Evolutionary conservation across 2,113 vertebrate species (phyloP), one percentile per base, ranked within the genome.

Genomic region (Nannobrachium achirus): DNA sequence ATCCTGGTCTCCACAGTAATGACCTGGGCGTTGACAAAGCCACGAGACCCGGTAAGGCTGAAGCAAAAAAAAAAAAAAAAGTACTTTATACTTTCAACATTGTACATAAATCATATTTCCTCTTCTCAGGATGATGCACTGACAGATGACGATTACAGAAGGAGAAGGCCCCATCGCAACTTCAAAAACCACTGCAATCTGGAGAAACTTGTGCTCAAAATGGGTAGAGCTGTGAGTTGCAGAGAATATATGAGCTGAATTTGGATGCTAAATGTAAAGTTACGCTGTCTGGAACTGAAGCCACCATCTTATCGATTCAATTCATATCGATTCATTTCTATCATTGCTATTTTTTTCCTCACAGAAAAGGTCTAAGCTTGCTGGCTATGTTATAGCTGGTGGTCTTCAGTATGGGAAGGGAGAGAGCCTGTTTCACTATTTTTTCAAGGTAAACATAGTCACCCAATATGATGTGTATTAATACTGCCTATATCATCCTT

Each of bases 1-100:
- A 95, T 99, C 66, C 86, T 99, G 38, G 57, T 99, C 65, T 98
- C 98, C 39, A 95, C 95, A 1, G 78, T 98, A 82, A 95, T 99
- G 96, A 97, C 91, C 0, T 98, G 97, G 97, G 94, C 93, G 1
- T 81, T 89, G 67, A 95, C 92, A 74, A 97, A 93, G 71, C 82
- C 82, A 0, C 40, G 80, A 69, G 93, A 95, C 59, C 87, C 89
- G 1, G 98, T 99, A 82, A 93, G 95, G 6, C 3, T 63, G 6
- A 1, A 13, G 1, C 41, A 13, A 15, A 8, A 19, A 25, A 53
- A 53, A 9, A 42, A 18, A 11, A 0, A 39, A 9, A 56, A 49
- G n/a, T 58, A 57, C 16, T 10, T 6, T 39, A 10, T 8, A 44
- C 11, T 15, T 33, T 10, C 10, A n/a, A 14, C 63, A 1, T 1